Conservation (phyloP, 2,888 invertebrate genomes). For the Ectemnius lituratus region DNA sequence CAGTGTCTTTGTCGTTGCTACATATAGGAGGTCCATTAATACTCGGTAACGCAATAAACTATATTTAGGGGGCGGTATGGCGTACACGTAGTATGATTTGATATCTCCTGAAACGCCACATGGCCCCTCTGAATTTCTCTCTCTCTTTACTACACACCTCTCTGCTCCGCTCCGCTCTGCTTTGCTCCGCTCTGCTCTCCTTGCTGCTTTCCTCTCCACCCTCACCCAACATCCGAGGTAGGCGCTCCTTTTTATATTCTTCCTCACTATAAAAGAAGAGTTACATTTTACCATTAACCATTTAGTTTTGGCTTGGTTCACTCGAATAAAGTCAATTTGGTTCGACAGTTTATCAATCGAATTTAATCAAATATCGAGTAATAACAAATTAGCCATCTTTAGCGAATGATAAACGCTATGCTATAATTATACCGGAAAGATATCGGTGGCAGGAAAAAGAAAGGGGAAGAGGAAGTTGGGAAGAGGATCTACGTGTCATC, state of each 20-base stretch:
- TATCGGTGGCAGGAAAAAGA: neutral
- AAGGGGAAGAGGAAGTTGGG: slow-evolving; percentile 15
- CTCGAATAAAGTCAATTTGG: neutral
- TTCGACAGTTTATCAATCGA: neutral
- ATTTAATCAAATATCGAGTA: neutral
- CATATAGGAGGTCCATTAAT: slow-evolving; percentile 73
- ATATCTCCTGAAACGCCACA: slow-evolving; percentile 77
- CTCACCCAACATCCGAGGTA: neutral
- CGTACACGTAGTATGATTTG: slow-evolving; percentile 75
- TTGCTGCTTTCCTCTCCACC: slow-evolving; percentile 10
- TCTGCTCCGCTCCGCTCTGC: neutral
- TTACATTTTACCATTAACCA: too few species aligned
- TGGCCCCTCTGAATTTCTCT: slow-evolving; percentile 70
- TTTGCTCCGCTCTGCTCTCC: slow-evolving; percentile 19
- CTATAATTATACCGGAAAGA: slow-evolving; percentile 16
- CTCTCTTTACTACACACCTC: slow-evolving; percentile 23
- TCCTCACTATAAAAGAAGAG: too few species aligned
- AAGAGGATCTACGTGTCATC: slow-evolving; percentile 61
- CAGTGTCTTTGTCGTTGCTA: slow-evolving; percentile 62
- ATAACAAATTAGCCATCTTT: slow-evolving; percentile 2
- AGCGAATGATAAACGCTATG: neutral
- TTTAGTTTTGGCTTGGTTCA: neutral
- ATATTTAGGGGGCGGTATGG: slow-evolving; percentile 76
- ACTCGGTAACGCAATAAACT: slow-evolving; percentile 78
- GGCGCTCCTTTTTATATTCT: too few species aligned